Base-by-base conservation (phyloP, 1,140 invertebrate genomes). In the Pinna nobilis region DNA sequence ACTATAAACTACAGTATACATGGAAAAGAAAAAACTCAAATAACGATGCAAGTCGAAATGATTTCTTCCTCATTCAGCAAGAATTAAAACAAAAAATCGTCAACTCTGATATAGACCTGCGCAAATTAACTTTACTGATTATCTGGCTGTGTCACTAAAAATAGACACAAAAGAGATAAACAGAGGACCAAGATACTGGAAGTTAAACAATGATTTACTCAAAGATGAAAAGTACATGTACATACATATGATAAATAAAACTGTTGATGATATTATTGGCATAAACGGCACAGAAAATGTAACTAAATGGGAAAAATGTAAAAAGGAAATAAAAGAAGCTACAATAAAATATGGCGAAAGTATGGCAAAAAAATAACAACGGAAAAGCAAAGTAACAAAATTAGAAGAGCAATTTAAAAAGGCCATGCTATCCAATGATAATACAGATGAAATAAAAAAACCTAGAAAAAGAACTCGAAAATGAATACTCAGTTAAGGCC, bases 11-110 rank as follows among this genome's bases (percentile, higher is more conserved):
- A 25, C 53, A 57, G 30, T 57, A 28, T 15, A 57, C 53, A 57
- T 57, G 53, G 53, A 57, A 57, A 57, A 6, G 53, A 57, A 57
- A 57, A 57, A 57, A 57, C 15, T 7, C 25, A 25, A 57, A 28
- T 15, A 4, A 57, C 30, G 53, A 57, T 25, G 53, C 53, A 25
- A 57, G 53, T 30, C 20, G 53, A 5, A 57, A 25, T 28, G 53
- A 57, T 32, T 57, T 57, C 53, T 57, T 57, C 20, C 15, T 57
- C 3, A 57, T 57, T 18, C 4, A 57, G 4, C 20, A 57, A 57
- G 53, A 57, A 32, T 5, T 57, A 28, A 4, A 25, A 7, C 53
- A 57, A 28, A 57, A 23, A 57, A 32, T 57, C 18, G 3, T 57
- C 23, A 28, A 6, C 3, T 7, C 53, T 57, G 53, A 57, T 32